Evolutionary conservation across 2,797 vertebrate species (phyloP), one percentile per base, ranked within the genome.

Genomic region (Acipenser transmontanus): DNA sequence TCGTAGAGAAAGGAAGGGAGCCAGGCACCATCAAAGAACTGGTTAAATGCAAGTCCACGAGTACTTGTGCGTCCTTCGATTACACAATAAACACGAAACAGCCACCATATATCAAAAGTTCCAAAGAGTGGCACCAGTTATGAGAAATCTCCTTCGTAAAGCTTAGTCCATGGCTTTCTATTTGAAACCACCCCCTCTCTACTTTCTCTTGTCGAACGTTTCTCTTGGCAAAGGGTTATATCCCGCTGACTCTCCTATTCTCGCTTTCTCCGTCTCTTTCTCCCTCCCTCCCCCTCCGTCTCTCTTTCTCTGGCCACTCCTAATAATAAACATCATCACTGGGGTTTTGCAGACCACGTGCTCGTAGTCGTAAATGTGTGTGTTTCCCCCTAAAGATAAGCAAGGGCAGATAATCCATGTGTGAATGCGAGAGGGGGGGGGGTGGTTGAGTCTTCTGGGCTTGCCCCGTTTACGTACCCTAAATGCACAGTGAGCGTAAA

Each of bases 261-360:
- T 11, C 67, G 67, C 63, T 11, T 64, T 60, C 56, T 65, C 34
- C 64, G 70, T 69, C 67, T 63, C 62, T 66, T 11, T 10, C 59
- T 56, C n/a, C 68, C 64, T 69, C 14, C 13, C 64, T 61, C 56
- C 61, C 47, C 63, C 72, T 61, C 67, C 67, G 47, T 49, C 75
- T 68, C 74, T 13, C 78, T 75, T 69, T 1, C 10, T 61, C 13
- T 70, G 73, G 74, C 74, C 82, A 74, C 80, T 77, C 73, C 79
- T 61, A 71, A 77, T 75, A 63, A 70, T 54, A 20, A 52, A 62
- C 63, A 69, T 74, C 63, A 63, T 57, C 62, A 66, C 12, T 47
- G 61, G 50, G 64, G 68, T 62, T 68, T 73, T 54, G 69, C 59
- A 68, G 66, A 7, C 67, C 71, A 66, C 59, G 67, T 68, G 75